Base-by-base conservation (phyloP, 2,797 vertebrate species). In the Microctenopoma lineatum region DNA sequence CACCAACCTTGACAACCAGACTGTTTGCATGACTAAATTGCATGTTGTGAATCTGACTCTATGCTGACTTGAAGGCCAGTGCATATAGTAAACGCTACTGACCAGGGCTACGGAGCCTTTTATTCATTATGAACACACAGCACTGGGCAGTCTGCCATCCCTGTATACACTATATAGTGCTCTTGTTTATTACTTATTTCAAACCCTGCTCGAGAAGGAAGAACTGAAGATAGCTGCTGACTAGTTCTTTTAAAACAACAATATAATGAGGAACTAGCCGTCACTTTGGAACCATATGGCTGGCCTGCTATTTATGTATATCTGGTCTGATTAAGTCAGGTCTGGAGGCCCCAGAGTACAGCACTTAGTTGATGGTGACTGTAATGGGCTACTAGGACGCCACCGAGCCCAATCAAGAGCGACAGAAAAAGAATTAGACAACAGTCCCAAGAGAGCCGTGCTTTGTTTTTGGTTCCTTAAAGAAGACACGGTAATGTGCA, bases 271-370 rank as follows among this genome's bases (percentile, higher is more conserved):
- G 77, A 85, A 64, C 25, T 70, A 39, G 70, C 70, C 59, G 14
- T 78, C 73, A 70, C 14, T 14, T 45, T 16, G 63, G 48, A 74
- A 71, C 81, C 90, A 90, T 90, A 90, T 90, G 90, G 87, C 81
- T 61, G 81, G 46, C 66, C 66, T 74, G 78, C 89, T 92, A 87
- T 90, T 90, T 90, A 86, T 87, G 89, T 86, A 84, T 51, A 79
- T 61, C 74, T 78, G 90, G 81, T 91, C 90, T 89, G 89, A 91
- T 92, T 91, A 87, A 90, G 89, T 91, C 88, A 91, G 77, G 84
- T 66, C 67, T 80, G 29, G 62, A 72, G 83, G 78, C 89, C 86
- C 90, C 47, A 63, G 87, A 86, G 87, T 85, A 77, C 73, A 9
- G 77, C 77, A 27, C 59, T 54, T 84, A 77, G 85, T 86, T 80